Evolutionary conservation across 2,888 invertebrate genomes (phyloP).

Genomic region (Drosophila birchii): DNA sequence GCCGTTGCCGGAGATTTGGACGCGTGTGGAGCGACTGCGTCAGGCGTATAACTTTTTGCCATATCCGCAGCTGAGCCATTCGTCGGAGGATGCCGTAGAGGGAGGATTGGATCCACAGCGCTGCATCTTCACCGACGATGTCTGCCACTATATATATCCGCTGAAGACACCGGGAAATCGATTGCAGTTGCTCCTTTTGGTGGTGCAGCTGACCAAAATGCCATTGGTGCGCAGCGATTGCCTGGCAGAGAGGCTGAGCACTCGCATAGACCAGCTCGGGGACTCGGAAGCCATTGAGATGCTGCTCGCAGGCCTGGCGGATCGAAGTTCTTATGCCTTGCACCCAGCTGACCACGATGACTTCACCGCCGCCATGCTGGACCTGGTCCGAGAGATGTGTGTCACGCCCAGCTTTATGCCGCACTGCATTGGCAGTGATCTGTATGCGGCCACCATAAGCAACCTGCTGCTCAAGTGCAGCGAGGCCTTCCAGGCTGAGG

Average conservation of each 20-base stretch:
- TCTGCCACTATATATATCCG: conserved; percentile 89
- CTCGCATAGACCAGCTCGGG: conserved; percentile 75
- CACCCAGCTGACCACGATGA: conserved; percentile 28
- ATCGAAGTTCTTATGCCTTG: conserved; percentile 57
- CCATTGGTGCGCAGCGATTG: conserved; percentile 86
- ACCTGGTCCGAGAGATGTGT: conserved; percentile 85
- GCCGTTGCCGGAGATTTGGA: conserved; percentile 90
- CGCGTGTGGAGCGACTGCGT: conserved; percentile 90
- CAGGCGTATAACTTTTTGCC: conserved; percentile 90
- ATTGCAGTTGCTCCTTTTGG: conserved; percentile 87
- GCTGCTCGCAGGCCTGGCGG: conserved; percentile 82
- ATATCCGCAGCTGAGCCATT: conserved; percentile 71
- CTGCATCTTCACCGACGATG: conserved; percentile 88
- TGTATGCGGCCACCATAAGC: conserved; percentile 86
- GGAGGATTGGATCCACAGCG: conserved; percentile 88
- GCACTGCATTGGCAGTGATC: conserved; percentile 87
- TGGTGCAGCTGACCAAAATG: conserved; percentile 86
- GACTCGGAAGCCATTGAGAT: conserved; percentile 86
- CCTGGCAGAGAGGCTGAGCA: conserved; percentile 84
- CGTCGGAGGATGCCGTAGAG: not conserved
- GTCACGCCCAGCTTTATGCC: conserved; percentile 87
- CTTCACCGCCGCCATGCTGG: conserved; percentile 71
- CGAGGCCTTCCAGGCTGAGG: conserved; percentile 64
- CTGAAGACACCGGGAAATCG: conserved; percentile 86
- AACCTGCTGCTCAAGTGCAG: conserved; percentile 86